Base-by-base conservation (phyloP, 2,113 vertebrate species). In the Geococcyx californianus region DNA sequence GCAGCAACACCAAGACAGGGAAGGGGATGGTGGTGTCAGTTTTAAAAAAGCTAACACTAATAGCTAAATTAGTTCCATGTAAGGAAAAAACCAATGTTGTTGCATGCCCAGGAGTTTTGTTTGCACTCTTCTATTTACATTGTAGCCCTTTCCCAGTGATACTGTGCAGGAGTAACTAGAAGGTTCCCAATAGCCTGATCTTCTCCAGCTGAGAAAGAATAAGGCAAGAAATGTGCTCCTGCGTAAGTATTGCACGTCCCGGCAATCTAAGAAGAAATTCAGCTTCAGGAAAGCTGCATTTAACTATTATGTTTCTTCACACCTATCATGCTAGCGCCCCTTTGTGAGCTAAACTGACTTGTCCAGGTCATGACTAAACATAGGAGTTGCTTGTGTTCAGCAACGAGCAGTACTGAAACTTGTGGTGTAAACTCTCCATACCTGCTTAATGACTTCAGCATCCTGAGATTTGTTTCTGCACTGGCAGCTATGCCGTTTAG, bases 391-490 rank as follows among this genome's bases (percentile, higher is more conserved):
- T 59, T 60, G 26, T 25, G 19, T n/a, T 73, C 58, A 45, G 24
- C 33, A 69, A 11, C 5, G 5, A 45, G 38, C 3, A 76, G 24
- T 3, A 20, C 49, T 20, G 28, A 44, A 59, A 45, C 67, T 59
- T 13, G 38, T n/a, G 54, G 7, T 51, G 23, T 56, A 49, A 69
- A 16, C 7, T 59, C 25, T 34, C 47, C 59, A 40, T 89, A 98
- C 98, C 98, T 96, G 92, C 38, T 80, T 40, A 42, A 16, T 2
- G 89, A 84, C 94, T 85, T 96, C 70, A 98, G 29, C 13, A 31
- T 42, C 78, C 76, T 93, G 8, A 98, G 78, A n/a, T 84, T 96
- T n/a, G 52, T 44, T 63, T 98, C 97, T 6, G 95, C 97, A 9
- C 91, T 96, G 24, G 95, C 47, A 11, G 78, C 88, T 73, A 34